Conservation (phyloP, 1,140 invertebrate species). For the Arion vulgaris region DNA sequence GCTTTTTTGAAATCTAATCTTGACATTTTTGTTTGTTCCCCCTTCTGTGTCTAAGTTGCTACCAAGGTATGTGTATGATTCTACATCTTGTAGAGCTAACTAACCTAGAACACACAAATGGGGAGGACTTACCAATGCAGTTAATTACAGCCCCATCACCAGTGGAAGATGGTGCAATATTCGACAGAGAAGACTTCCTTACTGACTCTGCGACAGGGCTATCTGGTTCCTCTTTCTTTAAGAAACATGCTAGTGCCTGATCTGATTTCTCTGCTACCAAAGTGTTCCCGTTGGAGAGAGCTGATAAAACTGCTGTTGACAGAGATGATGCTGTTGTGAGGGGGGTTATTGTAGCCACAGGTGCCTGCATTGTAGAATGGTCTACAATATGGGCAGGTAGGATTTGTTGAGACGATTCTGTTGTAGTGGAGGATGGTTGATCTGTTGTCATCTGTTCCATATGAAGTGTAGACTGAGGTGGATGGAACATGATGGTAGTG, state of each 20-base stretch:
- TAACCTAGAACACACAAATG: no score
- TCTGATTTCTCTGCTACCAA: background rate
- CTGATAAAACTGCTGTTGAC: background rate
- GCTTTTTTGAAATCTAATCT: no score
- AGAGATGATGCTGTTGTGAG: background rate
- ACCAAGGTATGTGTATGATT: no score
- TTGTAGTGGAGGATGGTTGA: background rate
- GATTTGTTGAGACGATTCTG: background rate
- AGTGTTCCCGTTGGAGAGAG: background rate
- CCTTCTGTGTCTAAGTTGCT: no score
- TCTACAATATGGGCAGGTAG: background rate
- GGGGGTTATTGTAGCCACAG: background rate
- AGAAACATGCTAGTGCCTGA: background rate
- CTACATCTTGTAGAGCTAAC: no score
- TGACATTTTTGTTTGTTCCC: no score
- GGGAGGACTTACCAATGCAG: conserved; percentile 1
- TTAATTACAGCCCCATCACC: background rate
- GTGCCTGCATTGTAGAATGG: background rate
- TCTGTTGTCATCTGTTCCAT: background rate
- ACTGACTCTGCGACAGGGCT: background rate
- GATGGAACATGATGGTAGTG: conserved; percentile 19
- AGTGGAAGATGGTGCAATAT: background rate
- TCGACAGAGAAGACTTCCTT: background rate
- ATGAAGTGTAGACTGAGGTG: conserved; percentile 2
- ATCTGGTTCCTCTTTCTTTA: background rate